Evolutionary conservation across 2,797 vertebrate genomes (phyloP), one percentile per base, ranked within the genome.

Genomic region (Gymnoscopelus microlampas): DNA sequence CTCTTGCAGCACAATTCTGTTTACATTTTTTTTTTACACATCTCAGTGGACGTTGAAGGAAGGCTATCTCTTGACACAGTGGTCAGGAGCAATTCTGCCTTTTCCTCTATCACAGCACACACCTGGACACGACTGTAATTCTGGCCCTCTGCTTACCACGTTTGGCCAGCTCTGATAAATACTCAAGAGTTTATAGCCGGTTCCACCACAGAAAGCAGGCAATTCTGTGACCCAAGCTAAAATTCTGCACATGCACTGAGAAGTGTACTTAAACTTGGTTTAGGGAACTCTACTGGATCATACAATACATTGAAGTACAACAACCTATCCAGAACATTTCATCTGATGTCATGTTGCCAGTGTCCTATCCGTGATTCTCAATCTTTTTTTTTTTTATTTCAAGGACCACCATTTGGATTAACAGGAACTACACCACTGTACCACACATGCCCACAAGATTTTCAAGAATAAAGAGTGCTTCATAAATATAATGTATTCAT

Each of bases 161-260:
- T 82, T 85, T 79, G 79, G 70, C 53, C 83, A 80, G 66, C 73
- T 73, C 68, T 74, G 67, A 71, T 90, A 83, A 83, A 84, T 86
- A 78, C 74, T 68, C 26, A 79, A 75, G 75, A 44, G 39, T 44
- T 79, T 84, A 72, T 60, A 82, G 75, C 82, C 71, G 78, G 84
- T 87, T 91, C 87, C 85, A 78, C 87, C 68, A 84, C 84, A 88
- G 80, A 86, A 88, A 83, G 82, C 75, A 88, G 78, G 81, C 84
- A 81, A 87, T 89, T 89, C 72, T 81, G 74, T 10, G 53, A 68
- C 74, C 70, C 74, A 80, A 68, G 19, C 57, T 61, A 67, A 78
- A 74, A 60, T 14, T 53, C 72, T 61, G 83, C 73, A 70, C 84
- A 80, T 73, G 79, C 72, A 78, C 69, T 67, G 70, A 80, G 67